Base-by-base conservation (phyloP, 1,140 invertebrate species). In the Meloidogyne hapla region DNA sequence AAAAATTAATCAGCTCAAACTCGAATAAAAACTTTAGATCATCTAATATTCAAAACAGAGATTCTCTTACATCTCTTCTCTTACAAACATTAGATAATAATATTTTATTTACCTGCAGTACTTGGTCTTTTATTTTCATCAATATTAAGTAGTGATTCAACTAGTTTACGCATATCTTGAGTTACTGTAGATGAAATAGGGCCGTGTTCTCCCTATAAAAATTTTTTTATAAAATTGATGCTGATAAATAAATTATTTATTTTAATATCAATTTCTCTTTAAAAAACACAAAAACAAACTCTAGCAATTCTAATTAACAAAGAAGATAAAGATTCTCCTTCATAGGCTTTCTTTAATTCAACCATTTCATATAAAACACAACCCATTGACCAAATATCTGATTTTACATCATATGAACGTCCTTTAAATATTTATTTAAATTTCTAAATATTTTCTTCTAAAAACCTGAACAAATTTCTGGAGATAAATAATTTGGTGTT, bases 311-410 rank as follows among this genome's bases (percentile, higher is more conserved):
- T 79, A 42, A 80, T 48, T 38, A 80, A 42, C 25, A 80, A 62
- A 1, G 77, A 69, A 1, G 65, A 56, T 26, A 80, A 74, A 25
- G 78, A 79, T 38, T 80, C 88, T 18, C 90, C 91, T 75, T 90
- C 88, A 84, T 92, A 92, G 10, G 91, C 91, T 80, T 89, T 89
- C 74, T 88, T 88, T 21, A 91, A 84, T 21, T 91, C 90, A 13
- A 91, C 83, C 81, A 92, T 88, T 83, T 94, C 92, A 87, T 93
- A 94, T 18, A 94, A 85, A 77, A 94, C 90, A 87, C 93, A 93
- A 3, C 93, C 93, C 72, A 93, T 88, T 25, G 93, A 92, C 93
- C 93, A 94, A 76, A 94, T 91, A 84, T 95, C 93, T 79, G 91
- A 92, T 66, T 92, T 92, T 8, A 89, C 90, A 85, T 92, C 91